Conservation (phyloP, 2,888 invertebrate genomes). For the Cheilosia soror region DNA sequence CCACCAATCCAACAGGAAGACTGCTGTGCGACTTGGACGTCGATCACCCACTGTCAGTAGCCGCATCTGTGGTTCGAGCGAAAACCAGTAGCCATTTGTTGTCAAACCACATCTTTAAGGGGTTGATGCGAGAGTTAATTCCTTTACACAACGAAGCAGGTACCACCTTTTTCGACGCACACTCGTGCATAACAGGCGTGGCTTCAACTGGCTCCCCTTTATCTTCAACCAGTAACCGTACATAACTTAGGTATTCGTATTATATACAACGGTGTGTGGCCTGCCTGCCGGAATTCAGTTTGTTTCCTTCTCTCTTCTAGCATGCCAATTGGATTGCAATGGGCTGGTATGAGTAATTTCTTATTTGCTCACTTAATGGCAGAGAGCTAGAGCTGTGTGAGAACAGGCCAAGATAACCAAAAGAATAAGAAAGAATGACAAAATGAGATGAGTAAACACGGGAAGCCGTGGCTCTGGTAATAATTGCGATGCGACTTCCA, state of each 20-base stretch:
- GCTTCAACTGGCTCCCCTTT: slow-evolving; percentile 61
- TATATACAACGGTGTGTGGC: slow-evolving; percentile 66
- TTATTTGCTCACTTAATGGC: slow-evolving; percentile 71
- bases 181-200: slow-evolving; percentile 62
- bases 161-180: slow-evolving; percentile 52
- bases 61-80: slow-evolving; percentile 23
- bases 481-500: slow-evolving; percentile 78
- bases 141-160: slow-evolving; percentile 16
- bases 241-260: slow-evolving; percentile 30
- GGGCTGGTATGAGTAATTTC: slow-evolving; percentile 59
- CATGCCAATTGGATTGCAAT: slow-evolving; percentile 36
- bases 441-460: slow-evolving; percentile 77
- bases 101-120: slow-evolving; percentile 69
- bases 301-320: slow-evolving; percentile 19
- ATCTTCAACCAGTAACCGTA: slow-evolving; percentile 9
- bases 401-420: slow-evolving; percentile 54
- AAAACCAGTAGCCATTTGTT: slow-evolving; percentile 68
- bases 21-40: background rate
- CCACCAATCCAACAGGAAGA: background rate
- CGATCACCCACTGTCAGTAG: slow-evolving; percentile 56
- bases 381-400: slow-evolving; percentile 52
- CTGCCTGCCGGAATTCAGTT: slow-evolving; percentile 59
- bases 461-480: slow-evolving; percentile 77
- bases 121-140: slow-evolving; percentile 54
- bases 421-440: slow-evolving; percentile 58